Evolutionary conservation across 2,113 vertebrate genomes (phyloP).

Genomic region (Vireo altiloquus): DNA sequence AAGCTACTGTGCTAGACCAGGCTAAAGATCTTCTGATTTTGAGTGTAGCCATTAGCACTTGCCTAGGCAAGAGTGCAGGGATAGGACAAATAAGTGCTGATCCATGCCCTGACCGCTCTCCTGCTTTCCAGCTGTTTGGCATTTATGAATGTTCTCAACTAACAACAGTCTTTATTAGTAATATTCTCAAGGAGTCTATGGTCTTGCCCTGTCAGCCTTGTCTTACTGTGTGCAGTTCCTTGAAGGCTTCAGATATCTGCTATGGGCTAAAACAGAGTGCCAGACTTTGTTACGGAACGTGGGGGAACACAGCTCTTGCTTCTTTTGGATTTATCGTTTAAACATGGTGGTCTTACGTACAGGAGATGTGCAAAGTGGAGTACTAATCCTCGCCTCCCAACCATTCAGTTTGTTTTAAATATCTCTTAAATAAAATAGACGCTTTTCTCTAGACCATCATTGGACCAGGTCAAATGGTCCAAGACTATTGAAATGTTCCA

Average conservation of each 20-base stretch:
- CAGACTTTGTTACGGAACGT: background rate
- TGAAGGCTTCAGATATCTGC: background rate
- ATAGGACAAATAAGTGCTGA: background rate
- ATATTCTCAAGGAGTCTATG: background rate
- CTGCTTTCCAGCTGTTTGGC: background rate
- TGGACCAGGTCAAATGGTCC: too few relatives aligned
- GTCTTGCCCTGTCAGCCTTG: background rate
- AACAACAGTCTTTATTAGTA: background rate
- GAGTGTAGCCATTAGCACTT: background rate
- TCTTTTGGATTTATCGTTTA: background rate
- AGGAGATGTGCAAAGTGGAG: background rate
- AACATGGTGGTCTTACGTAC: background rate
- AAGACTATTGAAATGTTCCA: background rate
- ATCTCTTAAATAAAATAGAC: background rate
- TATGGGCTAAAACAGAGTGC: background rate
- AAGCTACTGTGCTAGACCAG: background rate
- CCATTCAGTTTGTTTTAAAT: background rate
- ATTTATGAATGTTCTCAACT: background rate
- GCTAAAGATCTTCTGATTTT: background rate
- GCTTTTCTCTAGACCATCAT: rapidly evolving
- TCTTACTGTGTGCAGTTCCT: background rate
- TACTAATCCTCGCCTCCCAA: background rate
- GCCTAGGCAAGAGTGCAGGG: background rate
- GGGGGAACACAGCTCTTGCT: background rate
- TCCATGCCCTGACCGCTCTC: background rate